Evolutionary conservation across 2,113 vertebrate species (phyloP), one percentile per base, ranked within the genome.

Genomic region (Chionodraco myersi): DNA sequence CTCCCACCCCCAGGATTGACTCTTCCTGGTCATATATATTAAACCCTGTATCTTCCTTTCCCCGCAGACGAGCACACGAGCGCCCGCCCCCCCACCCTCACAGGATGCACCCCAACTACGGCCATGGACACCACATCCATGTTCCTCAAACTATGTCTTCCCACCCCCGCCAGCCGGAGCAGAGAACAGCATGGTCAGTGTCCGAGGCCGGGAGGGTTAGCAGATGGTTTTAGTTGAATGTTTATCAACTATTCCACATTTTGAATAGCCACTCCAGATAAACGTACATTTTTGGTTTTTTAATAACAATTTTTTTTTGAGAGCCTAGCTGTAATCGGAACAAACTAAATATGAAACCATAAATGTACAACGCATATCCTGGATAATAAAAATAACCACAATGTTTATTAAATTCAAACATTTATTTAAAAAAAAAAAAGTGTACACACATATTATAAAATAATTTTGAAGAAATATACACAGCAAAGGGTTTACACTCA

Each of bases 101-200:
- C 90, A 96, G 98, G 93, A 99, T 99, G 98, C 98, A 99, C 88
- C 98, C 98, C 54, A 99, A 99, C 90, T 99, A 99, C 2, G 98
- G 98, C 65, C 98, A 99, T 1, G 98, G 98, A 59, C 98, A 99
- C 94, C 98, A 99, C 92, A 99, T 99, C 90, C 98, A 99, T 54
- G 98, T 99, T 88, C 98, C 98, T 84, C 98, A 99, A 91, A 99
- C 98, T 58, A 99, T 99, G 98, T 99, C 98, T 87, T 98, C 98
- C 63, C 98, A 98, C 86, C 98, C 98, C 77, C 97, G 98, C 62
- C 97, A 98, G 89, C 96, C 96, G 52, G 96, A 98, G 1, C 98
- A 99, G 93, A 95, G 98, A 88, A 96, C 98, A 73, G 96, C 98
- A 84, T 99, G 98, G 98, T 99, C 75, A 95, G 97, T 96, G 81